Conservation (phyloP, 2,113 vertebrate genomes). For the Gulo gulo region DNA sequence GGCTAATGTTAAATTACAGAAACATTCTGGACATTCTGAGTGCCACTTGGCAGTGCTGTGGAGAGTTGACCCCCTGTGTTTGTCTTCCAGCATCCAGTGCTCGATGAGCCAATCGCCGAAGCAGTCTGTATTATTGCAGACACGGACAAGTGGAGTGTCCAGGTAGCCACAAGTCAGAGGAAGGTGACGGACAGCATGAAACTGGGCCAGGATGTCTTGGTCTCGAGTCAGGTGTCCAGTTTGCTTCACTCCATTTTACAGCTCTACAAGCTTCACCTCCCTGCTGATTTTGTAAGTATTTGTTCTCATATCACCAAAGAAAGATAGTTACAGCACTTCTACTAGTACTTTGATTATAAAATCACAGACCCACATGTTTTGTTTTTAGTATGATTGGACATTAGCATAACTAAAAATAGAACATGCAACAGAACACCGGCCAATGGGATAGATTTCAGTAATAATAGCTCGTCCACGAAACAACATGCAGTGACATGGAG, state of each 20-base stretch:
- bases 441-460: background rate
- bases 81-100: slow-evolving; percentile 88
- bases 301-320: slow-evolving; percentile 1
- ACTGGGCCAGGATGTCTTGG: slow-evolving; percentile 89
- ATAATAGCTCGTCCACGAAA: background rate
- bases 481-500: background rate
- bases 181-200: slow-evolving; percentile 84
- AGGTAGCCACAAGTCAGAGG: slow-evolving; percentile 90
- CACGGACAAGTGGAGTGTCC: slow-evolving; percentile 89
- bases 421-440: background rate
- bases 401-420: background rate
- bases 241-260: slow-evolving; percentile 89
- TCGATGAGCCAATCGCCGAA: slow-evolving; percentile 91
- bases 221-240: slow-evolving; percentile 89
- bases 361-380: background rate
- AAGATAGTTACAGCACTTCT: background rate
- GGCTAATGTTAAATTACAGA: background rate
- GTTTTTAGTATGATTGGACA: background rate
- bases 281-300: slow-evolving; percentile 90
- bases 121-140: slow-evolving; percentile 92
- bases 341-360: background rate
- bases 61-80: background rate
- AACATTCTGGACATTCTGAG: background rate
- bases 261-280: slow-evolving; percentile 88
- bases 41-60: background rate